Base-by-base conservation (phyloP, 53 echinoderm and acorn worm genomes). In the Pentamera pediparva region DNA sequence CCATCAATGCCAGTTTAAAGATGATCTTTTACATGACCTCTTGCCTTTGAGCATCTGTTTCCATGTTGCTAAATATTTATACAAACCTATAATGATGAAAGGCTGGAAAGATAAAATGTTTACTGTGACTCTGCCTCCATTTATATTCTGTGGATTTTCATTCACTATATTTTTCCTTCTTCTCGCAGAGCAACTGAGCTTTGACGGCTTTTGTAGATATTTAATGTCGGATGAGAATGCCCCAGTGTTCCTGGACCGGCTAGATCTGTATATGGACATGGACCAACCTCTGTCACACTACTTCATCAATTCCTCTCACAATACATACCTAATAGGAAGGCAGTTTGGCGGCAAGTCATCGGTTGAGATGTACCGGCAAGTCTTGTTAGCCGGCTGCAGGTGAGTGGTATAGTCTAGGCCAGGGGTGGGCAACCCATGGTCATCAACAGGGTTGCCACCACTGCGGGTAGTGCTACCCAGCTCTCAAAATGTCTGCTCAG, bases 281-380 rank as follows among this genome's bases (percentile, higher is more conserved):
- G 98, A 91, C 75, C 98, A 98, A 83, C 98, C 98, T 33, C 79
- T 98, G 61, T 76, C 88, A 28, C 98, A 91, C 53, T 98, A 90
- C 85, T 87, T 90, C 83, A 85, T 90, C 63, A 90, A 87, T 61
- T 81, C 90, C 56, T 91, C 91, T 52, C 98, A 98, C 77, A 98
- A 98, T 70, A 98, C 98, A 56, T 98, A 98, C 84, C 86, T 98
- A 28, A 98, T 88, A 17, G 98, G 98, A 20, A 85, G 89, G 77
- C 91, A 98, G 84, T 98, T 98, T 83, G 98, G 98, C 52, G 98
- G 98, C 69, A 98, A 98, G 59, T 98, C 98, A 37, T 91, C 98
- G 0, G 98, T 98, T 26, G 98, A 98, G 80, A 98, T 98, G 98
- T 98, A 98, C 80, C 60, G 98, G 56, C 98, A 98, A 70, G 98